Percentiles rank a stretch among this genome's conserved stretches.
phyloP scores from a whole-genome alignment of 2,113 vertebrate species.

The Mixornis gularis region DNA sequence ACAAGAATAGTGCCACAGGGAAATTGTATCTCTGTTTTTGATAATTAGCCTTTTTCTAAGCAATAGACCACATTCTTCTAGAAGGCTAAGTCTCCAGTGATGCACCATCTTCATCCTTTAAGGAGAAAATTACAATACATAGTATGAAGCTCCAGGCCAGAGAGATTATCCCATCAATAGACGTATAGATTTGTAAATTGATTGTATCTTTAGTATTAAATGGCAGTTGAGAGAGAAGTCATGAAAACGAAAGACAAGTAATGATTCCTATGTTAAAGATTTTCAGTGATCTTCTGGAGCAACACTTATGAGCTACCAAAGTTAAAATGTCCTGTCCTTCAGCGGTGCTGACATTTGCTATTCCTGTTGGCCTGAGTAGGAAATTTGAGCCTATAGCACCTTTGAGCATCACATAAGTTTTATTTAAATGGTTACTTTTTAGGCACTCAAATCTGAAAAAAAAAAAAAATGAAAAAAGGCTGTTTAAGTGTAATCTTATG shows the following conservation, averaged over 20 bases:
- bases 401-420: neutral
- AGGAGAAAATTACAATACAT: neutral
- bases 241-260: neutral
- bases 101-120: neutral
- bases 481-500: neutral
- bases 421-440: neutral
- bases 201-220: neutral
- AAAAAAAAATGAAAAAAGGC: neutral
- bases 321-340: neutral
- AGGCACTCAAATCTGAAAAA: conserved; percentile 15
- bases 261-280: neutral
- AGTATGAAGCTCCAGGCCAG: neutral
- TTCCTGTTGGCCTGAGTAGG: conserved; percentile 31
- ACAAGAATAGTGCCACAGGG: neutral
- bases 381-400: conserved; percentile 44
- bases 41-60: neutral
- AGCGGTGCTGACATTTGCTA: neutral
- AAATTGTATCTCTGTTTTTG: neutral
- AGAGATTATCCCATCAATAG: neutral
- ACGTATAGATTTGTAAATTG: neutral
- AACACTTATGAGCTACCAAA: neutral
- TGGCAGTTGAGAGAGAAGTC: neutral
- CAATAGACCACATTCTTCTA: neutral
- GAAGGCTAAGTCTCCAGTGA: neutral
- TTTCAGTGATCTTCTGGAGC: neutral